Evolutionary conservation across 1,140 invertebrate species (phyloP).

Genomic region (Sitobion miscanthi): DNA sequence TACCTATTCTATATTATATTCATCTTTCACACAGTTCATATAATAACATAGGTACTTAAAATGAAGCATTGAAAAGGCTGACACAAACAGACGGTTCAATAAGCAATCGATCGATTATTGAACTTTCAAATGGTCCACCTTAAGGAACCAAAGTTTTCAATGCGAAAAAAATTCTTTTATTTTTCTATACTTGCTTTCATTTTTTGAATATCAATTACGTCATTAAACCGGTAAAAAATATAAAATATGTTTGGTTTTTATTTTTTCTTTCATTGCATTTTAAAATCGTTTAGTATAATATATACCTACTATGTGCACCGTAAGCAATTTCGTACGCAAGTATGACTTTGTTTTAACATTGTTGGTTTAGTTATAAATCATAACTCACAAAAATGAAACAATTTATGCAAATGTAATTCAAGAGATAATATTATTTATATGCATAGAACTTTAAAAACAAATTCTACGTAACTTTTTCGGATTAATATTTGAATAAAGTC

Average conservation of each 20-base stretch:
- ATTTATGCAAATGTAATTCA: slow-evolving; percentile 4
- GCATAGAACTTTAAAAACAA: not conserved
- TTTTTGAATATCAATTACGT: not conserved
- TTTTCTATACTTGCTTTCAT: not conserved
- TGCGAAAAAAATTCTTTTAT: not conserved
- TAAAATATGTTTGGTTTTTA: not conserved
- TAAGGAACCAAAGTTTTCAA: not conserved
- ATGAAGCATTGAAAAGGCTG: slow-evolving; percentile 8
- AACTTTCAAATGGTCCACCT: slow-evolving; percentile 9
- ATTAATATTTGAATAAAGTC: not conserved
- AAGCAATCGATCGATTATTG: not conserved
- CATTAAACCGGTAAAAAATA: not conserved
- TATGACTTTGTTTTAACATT: not conserved
- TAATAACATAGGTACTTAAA: not conserved
- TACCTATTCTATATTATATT: not conserved
- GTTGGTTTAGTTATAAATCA: not conserved
- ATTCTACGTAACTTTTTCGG: not conserved
- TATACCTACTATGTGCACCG: not conserved
- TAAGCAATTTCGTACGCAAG: not conserved
- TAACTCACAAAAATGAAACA: not conserved
- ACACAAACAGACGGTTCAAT: not conserved
- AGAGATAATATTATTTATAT: slow-evolving; percentile 10
- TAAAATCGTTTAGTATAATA: not conserved
- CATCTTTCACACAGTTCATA: not conserved
- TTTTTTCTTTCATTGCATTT: not conserved